Conservation (phyloP, 1,140 invertebrate genomes). For the Laodelphax striatellus region DNA sequence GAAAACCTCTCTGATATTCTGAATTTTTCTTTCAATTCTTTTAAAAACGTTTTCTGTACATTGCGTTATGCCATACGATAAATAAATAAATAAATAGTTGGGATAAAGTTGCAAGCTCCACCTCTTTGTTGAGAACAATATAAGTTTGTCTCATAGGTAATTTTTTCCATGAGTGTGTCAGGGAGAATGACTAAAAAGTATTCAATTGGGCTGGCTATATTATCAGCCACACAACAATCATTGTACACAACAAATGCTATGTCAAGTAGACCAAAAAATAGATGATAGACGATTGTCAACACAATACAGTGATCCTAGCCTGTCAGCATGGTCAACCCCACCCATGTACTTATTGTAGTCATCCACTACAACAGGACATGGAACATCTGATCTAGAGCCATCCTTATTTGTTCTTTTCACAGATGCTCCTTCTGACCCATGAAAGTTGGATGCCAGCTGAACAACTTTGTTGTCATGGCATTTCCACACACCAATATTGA, state of each 20-base stretch:
- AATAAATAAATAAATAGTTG: too few relatives aligned
- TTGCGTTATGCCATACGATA: too few relatives aligned
- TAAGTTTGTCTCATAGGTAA: not conserved
- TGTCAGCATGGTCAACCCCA: conserved; percentile 33
- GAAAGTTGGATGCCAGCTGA: conserved; percentile 8
- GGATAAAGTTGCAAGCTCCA: not conserved
- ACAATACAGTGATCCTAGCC: conserved; percentile 26
- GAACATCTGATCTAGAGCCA: conserved; percentile 25
- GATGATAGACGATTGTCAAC: conserved; percentile 11
- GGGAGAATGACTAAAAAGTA: not conserved
- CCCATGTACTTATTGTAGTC: conserved; percentile 32
- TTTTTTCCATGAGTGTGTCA: not conserved
- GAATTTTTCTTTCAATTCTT: too few relatives aligned
- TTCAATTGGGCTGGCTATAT: not conserved
- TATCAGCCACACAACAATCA: not conserved
- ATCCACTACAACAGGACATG: conserved; percentile 30
- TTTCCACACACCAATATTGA: conserved; percentile 9
- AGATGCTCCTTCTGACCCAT: conserved; percentile 8
- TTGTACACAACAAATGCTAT: conserved; percentile 11
- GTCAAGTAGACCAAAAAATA: conserved; percentile 14
- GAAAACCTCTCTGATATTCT: too few relatives aligned
- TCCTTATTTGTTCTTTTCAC: conserved; percentile 11
- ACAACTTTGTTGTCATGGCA: conserved; percentile 14
- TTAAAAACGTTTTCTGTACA: too few relatives aligned
- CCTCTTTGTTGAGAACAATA: not conserved